Base-by-base conservation (phyloP, 2,888 invertebrate species). In the Germaria angustata region DNA sequence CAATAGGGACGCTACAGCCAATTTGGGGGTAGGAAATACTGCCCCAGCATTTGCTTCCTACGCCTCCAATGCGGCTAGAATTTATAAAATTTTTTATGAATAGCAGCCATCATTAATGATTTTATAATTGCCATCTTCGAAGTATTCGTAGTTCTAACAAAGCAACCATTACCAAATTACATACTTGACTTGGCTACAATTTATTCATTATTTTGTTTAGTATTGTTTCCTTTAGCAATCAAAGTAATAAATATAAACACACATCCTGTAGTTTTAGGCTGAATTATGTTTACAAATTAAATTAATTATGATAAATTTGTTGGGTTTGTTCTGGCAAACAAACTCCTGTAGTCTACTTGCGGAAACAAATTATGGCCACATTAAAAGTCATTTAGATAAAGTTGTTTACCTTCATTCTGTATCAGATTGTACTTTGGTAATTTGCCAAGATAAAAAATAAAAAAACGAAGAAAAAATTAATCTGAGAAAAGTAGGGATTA, bases 361-460 rank as follows among this genome's bases (percentile, higher is more conserved):
- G 71, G 66, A 81, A 81, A 65, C 46, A 76, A 65, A 71, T 80
- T 80, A 76, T 57, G 32, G 71, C 49, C 57, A 57, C 80, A 69
- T 76, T 76, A 75, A 66, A 66, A 69, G 57, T 17, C 65, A 71
- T 81, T 81, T 61, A 36, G 66, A 76, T 76, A 76, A 76, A 59
- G 39, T 39, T 39, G 39, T 51, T n/a, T 72, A 59, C 32, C 59
- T 65, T 59, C 28, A 28, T 41, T 36, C 36, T 28, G 22, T 39
- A 28, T 11, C 51, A 59, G 20, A 55, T 63, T 61, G 55, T 55
- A 71, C 65, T 76, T 76, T 76, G 80, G 80, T 63, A 57, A 36
- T 81, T 61, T 81, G 80, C 76, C 80, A 71, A 76, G 72, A 44
- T 63, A 34, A 17, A 71, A 77, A 65, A n/a, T 17, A 28, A 36